Conservation (phyloP, 2,888 invertebrate genomes). For the Caenorhabditis wallacei region DNA sequence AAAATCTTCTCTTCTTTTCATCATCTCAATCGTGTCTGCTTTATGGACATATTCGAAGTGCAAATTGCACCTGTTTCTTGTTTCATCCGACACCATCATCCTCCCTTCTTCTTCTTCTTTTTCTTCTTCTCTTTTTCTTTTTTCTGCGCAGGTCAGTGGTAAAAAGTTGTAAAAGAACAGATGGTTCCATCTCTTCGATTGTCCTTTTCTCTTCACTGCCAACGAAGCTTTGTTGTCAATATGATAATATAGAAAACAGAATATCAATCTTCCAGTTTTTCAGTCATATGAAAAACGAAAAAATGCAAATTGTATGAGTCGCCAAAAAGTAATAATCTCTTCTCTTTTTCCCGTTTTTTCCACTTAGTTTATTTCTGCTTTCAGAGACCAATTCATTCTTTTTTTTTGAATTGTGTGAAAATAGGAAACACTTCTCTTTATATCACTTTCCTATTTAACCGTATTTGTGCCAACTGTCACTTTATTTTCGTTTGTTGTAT, state of each 20-base stretch:
- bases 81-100: neutral
- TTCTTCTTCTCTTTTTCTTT: neutral
- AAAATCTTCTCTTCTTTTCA: neutral
- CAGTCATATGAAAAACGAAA: neutral
- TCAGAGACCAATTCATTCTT: slow-evolving; percentile 46
- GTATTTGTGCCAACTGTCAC: slow-evolving; percentile 60
- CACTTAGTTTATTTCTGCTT: slow-evolving; percentile 31
- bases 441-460: slow-evolving; percentile 1
- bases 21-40: slow-evolving; percentile 32
- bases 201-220: neutral
- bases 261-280: slow-evolving; percentile 14
- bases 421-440: slow-evolving; percentile 26
- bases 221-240: neutral
- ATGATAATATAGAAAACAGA: neutral
- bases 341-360: slow-evolving; percentile 20
- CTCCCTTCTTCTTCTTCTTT: neutral
- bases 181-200: slow-evolving; percentile 12
- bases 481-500: neutral
- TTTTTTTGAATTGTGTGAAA: slow-evolving; percentile 33
- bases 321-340: slow-evolving; percentile 43
- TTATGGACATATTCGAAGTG: slow-evolving; percentile 37
- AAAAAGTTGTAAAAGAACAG: slow-evolving; percentile 64
- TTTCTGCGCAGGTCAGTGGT: slow-evolving; percentile 41
- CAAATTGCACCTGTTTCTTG: slow-evolving; percentile 59
- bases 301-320: slow-evolving; percentile 34